Evolutionary conservation across 1,140 invertebrate genomes (phyloP).

Genomic region (Chironomus tepperi): DNA sequence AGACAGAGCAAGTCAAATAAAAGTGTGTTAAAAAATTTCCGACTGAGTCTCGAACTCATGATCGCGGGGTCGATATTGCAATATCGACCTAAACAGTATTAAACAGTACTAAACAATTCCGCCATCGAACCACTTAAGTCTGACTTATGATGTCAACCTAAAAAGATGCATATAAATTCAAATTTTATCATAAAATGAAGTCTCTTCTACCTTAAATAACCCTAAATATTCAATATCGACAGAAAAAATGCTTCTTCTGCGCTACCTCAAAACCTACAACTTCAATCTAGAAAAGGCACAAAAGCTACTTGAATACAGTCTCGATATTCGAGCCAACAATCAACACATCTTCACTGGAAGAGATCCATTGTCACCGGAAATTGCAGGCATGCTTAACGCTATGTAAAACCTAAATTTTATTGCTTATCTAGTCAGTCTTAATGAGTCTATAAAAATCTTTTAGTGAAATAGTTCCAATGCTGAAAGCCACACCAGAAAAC

Average conservation of each 20-base stretch:
- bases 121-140: no score
- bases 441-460: constrained; percentile 27
- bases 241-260: constrained; percentile 46
- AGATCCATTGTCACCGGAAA: constrained; percentile 44
- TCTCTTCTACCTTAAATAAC: no score
- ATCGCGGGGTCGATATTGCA: no score
- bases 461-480: constrained; percentile 52
- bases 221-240: constrained; percentile 28
- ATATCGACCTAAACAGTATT: no score
- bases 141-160: no score
- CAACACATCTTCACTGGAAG: constrained; percentile 51
- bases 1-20: no score
- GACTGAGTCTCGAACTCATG: no score
- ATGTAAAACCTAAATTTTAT: constrained; percentile 36
- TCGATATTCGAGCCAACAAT: constrained; percentile 45
- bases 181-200: no score
- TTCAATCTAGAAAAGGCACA: constrained; percentile 45
- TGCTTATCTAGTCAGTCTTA: not conserved
- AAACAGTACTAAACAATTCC: no score
- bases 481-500: constrained; percentile 46
- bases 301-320: constrained; percentile 48
- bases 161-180: no score
- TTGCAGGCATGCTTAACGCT: constrained; percentile 43
- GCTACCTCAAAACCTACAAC: constrained; percentile 43
- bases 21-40: no score